Evolutionary conservation across 2,113 vertebrate species (phyloP), one percentile per base, ranked within the genome.

Genomic region (Pionites leucogaster): DNA sequence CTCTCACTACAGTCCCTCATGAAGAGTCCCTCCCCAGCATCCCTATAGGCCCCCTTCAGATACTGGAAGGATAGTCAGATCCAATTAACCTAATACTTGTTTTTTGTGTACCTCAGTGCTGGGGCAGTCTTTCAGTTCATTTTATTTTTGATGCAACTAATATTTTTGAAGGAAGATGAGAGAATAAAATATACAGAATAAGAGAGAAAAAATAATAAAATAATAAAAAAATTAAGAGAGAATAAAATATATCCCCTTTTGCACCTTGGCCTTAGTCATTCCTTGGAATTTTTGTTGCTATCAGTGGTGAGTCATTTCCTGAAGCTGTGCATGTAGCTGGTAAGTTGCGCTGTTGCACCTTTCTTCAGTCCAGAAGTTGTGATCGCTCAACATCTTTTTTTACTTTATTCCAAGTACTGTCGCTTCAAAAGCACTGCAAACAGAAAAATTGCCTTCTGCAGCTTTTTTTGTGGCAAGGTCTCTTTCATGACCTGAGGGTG

Each of bases 251-350:
- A 71, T 17, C 39, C 53, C 84, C 19, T 82, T 81, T 75, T 86
- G 20, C 13, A 64, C 19, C 9, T 23, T 76, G 69, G 42, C 57
- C 55, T 86, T 77, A 39, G 33, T 49, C 41, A 69, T 86, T 75
- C 69, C 47, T 64, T 76, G 68, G 37, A 62, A 62, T 53, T 93
- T 93, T 86, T 83, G 29, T 29, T 69, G 41, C 47, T 87, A 18
- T 29, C 87, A 83, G 81, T 7, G 28, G 12, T 57, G 46, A 72
- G 22, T 35, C 53, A 84, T 85, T 85, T 97, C 57, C 74, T 69
- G 41, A 84, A 92, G 49, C 68, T 3, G 13, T 63, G 4, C 3
- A 11, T 9, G 25, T 81, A 76, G 59, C 60, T 79, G 35, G 9
- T 64, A 70, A 68, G 27, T 53, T 9, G 3, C 35, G n/a, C 9